These are phyloP conservation scores for Craniophora ligustri DNA, from an alignment of 2,888 invertebrate species.

Conservation along the genomic window DNA sequence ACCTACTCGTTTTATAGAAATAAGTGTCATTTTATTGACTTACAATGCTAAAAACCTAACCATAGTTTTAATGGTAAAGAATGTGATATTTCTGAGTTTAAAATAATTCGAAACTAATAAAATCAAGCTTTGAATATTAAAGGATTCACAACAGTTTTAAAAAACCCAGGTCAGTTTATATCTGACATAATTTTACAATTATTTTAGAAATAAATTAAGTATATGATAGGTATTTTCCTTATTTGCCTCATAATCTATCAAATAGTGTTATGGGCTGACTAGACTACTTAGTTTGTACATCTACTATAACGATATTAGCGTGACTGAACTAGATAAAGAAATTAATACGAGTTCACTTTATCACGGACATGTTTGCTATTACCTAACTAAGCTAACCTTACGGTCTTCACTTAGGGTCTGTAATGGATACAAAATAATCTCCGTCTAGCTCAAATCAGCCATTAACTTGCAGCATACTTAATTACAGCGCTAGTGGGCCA, in stretches of 20 bases:
- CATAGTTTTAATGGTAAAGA: conserved; percentile 1
- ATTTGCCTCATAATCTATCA: too few species aligned
- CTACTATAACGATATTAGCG: too few species aligned
- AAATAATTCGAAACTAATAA: not conserved
- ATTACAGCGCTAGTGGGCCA: conserved; percentile 82
- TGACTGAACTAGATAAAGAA: not conserved
- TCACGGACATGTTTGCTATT: conserved; percentile 10
- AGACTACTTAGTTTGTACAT: too few species aligned
- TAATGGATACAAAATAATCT: conserved; percentile 52
- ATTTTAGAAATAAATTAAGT: too few species aligned
- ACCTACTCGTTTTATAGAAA: conserved; percentile 14
- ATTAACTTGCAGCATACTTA: conserved; percentile 81
- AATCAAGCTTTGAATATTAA: not conserved
- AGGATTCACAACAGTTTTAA: not conserved
- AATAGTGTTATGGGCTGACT: too few species aligned
- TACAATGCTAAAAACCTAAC: conserved; percentile 6
- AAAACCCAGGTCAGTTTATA: too few species aligned
- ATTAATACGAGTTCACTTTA: conserved; percentile 10
- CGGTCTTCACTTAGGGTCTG: conserved; percentile 27
- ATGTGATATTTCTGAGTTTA: conserved; percentile 5
- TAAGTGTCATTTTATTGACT: conserved; percentile 19
- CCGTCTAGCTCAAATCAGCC: conserved; percentile 74
- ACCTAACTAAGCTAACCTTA: conserved; percentile 33
- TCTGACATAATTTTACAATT: too few species aligned
- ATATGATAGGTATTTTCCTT: too few species aligned